Evolutionary conservation across 2,113 vertebrate species (phyloP).

Genomic region (zebrafish (Danio rerio)): GRCz12tu NC_133178.1:15537001-15537500

Average conservation of each 20-base stretch:
- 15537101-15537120: neutral
- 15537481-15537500: slow-evolving; percentile 89
- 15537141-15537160: neutral
- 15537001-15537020: neutral
- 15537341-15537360: neutral
- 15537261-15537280: neutral
- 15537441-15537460: slow-evolving; percentile 91
- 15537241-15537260: no score
- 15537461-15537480: slow-evolving; percentile 94
- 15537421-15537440: slow-evolving; percentile 94
- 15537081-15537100: neutral
- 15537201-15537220: neutral
- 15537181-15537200: neutral
- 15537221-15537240: neutral
- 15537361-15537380: neutral
- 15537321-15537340: neutral
- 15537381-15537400: slow-evolving; percentile 3
- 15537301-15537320: neutral
- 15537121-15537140: neutral
- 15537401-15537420: slow-evolving; percentile 75
- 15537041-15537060: neutral
- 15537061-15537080: neutral
- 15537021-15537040: neutral
- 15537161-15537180: neutral
- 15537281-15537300: neutral